Percentiles rank a stretch among this genome's conserved stretches.
Evolutionary conservation across 2,888 invertebrate species (phyloP).

Genomic region (Latheticus oryzae): DNA sequence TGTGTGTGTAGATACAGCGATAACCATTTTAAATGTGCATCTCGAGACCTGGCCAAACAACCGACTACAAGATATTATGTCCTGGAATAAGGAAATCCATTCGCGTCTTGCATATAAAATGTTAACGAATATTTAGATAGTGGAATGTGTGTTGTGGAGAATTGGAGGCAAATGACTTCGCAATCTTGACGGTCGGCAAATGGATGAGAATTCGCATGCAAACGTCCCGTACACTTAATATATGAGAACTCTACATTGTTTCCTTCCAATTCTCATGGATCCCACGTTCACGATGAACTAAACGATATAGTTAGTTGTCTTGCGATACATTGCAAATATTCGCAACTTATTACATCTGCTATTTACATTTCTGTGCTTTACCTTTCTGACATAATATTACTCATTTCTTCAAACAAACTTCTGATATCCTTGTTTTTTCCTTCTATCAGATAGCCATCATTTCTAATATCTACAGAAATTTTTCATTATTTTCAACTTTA

Average conservation of each 20-base stretch:
- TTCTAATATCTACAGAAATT: conserved; percentile 8
- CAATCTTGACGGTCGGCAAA: conserved; percentile 51
- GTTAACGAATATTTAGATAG: conserved; percentile 50
- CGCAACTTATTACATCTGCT: conserved; percentile 23
- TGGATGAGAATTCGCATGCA: conserved; percentile 50
- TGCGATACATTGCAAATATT: conserved; percentile 38
- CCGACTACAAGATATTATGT: conserved; percentile 31
- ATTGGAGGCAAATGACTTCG: conserved; percentile 56
- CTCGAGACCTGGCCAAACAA: conserved; percentile 48
- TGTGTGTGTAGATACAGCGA: conserved; percentile 49
- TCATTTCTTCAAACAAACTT: neutral
- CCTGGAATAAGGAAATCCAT: conserved; percentile 32
- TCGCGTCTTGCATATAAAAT: conserved; percentile 45
- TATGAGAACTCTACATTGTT: conserved; percentile 47
- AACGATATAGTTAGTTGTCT: conserved; percentile 44
- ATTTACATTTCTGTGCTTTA: neutral
- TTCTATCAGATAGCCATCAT: too few species aligned
- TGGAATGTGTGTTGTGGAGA: conserved; percentile 54
- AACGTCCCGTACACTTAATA: conserved; percentile 50
- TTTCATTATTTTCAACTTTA: conserved; percentile 14
- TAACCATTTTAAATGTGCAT: conserved; percentile 56
- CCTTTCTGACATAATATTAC: conserved; percentile 22
- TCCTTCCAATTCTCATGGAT: conserved; percentile 51
- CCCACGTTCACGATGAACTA: conserved; percentile 49
- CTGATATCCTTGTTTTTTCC: too few species aligned